These are phyloP conservation scores for Lepidochrysops patricia DNA, from an alignment of 2,888 invertebrate genomes.

Conservation along the genomic window DNA sequence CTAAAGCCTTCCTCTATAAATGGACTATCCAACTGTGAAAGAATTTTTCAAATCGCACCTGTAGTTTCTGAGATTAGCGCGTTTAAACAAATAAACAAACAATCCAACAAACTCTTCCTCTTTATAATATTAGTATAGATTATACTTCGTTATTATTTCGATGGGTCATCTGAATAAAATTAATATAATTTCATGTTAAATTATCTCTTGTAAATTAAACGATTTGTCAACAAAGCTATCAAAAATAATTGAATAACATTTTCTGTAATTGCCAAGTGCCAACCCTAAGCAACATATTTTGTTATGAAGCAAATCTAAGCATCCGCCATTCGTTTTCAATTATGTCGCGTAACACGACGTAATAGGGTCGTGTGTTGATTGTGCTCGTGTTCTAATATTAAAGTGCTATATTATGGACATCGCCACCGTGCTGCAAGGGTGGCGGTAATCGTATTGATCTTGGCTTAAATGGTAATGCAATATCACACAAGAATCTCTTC, in stretches of 20 bases:
- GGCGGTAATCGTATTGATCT: conserved; percentile 3
- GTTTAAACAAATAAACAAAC: too few species aligned
- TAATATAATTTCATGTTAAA: too few species aligned
- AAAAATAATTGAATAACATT: not conserved
- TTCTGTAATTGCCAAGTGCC: not conserved
- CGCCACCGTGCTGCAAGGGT: conserved; percentile 2
- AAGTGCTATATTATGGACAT: not conserved
- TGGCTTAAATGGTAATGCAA: conserved; percentile 8
- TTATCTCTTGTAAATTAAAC: too few species aligned
- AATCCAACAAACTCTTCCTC: too few species aligned
- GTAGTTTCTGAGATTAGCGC: too few species aligned
- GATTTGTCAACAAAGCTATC: too few species aligned
- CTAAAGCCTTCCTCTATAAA: too few species aligned
- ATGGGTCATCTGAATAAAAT: too few species aligned
- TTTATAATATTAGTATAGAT: too few species aligned
- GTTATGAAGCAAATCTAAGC: conserved; percentile 2
- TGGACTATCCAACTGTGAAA: too few species aligned
- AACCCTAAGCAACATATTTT: conserved; percentile 4
- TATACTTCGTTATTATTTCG: too few species aligned
- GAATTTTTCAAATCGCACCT: too few species aligned
- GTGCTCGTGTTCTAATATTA: not conserved
- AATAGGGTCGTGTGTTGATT: not conserved
- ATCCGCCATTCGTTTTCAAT: not conserved
- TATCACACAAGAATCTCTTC: conserved; percentile 10
- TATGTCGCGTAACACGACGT: not conserved